These are phyloP conservation scores for Dicerorhinus sumatrensis DNA, from an alignment of 2,113 vertebrate species.

Conservation along the genomic window DNA sequence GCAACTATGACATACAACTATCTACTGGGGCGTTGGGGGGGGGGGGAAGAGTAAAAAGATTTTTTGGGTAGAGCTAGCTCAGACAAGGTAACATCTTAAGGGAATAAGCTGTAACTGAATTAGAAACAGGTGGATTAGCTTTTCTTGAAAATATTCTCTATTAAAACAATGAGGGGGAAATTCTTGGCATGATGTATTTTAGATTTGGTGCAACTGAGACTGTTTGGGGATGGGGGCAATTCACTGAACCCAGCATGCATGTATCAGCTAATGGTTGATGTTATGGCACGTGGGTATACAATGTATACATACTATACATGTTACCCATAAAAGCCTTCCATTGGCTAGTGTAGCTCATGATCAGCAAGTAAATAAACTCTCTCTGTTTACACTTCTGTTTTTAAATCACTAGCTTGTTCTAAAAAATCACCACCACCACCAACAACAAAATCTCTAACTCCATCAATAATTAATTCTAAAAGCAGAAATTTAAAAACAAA, in stretches of 20 bases:
- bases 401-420: slow-evolving; percentile 35
- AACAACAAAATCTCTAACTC: not conserved
- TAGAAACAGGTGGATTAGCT: slow-evolving; percentile 54
- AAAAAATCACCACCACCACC: not conserved
- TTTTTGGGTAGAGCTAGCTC: slow-evolving; percentile 4
- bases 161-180: slow-evolving; percentile 48
- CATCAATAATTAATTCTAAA: slow-evolving; percentile 12
- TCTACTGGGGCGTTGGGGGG: no score
- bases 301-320: not conserved
- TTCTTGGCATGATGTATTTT: not conserved
- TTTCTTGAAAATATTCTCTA: slow-evolving; percentile 52
- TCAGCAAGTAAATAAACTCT: slow-evolving; percentile 4
- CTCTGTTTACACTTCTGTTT: not conserved
- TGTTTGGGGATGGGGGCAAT: not conserved
- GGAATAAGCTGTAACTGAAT: slow-evolving; percentile 57
- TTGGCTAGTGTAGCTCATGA: not conserved
- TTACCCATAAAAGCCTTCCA: not conserved
- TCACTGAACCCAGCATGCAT: not conserved
- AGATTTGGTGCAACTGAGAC: not conserved
- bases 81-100: slow-evolving; percentile 51
- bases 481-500: slow-evolving; percentile 38
- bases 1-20: no score
- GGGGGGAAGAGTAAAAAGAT: not conserved
- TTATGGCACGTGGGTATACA: not conserved
- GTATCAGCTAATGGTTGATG: not conserved